Base-by-base conservation (phyloP, 2,797 vertebrate species). In the Epinephelus coioides region DNA sequence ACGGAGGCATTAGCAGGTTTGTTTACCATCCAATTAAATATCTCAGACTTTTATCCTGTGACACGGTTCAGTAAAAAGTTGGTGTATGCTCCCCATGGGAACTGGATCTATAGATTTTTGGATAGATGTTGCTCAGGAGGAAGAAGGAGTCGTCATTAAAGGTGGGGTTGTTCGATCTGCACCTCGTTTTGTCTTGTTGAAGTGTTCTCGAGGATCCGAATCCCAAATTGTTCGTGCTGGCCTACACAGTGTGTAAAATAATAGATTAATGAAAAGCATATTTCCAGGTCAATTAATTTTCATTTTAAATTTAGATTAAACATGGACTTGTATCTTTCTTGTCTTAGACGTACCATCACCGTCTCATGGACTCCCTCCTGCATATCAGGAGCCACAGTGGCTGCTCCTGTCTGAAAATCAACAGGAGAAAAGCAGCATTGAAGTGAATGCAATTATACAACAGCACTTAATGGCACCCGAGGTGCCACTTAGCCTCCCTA, bases 401-500 rank as follows among this genome's bases (percentile, higher is more conserved):
- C 65, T 38, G 18, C 68, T 67, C 27, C 44, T 17, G 55, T 83
- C 43, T 38, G 21, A 80, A 85, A 82, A 72, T 71, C 47, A 64
- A 62, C 56, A 27, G 53, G 19, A 66, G 51, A 23, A 73, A 86
- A 73, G 3, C 43, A 50, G 69, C 19, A 59, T 40, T 69, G 55
- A 79, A 86, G 63, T 46, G 55, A 83, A 84, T 57, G 76, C 81
- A 89, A 86, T 90, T 89, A 90, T 84, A 70, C 64, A 85, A 70
- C 78, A 74, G 79, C 81, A 59, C 79, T 86, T 90, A 91, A 92
- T 82, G 74, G 68, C 74, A 73, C 86, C 89, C 73, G 5, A 73
- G 86, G 87, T 91, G 89, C 88, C 84, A 90, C 86, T 92, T 91
- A 90, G 73, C 67, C 64, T 72, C 62, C 54, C 63, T 51, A 50